phyloP scores from a whole-genome alignment of 2,888 invertebrate genomes.

The Clusia tigrina region DNA sequence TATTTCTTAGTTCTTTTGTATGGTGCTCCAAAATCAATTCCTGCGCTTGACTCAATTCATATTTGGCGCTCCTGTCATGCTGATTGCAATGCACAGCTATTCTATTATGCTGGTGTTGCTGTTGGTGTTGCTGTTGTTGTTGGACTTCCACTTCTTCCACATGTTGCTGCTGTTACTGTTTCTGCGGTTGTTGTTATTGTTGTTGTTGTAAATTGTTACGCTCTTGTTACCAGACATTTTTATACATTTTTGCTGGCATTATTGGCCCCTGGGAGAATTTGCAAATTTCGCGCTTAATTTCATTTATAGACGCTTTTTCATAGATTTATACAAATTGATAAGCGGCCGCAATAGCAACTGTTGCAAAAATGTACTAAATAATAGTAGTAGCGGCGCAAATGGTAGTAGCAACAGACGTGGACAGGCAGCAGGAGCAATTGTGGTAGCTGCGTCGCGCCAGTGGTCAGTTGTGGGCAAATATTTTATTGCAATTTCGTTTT shows the following conservation, averaged over 20 bases:
- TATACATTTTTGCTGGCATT: background rate
- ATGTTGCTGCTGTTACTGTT: background rate
- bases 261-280: background rate
- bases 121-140: background rate
- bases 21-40: background rate
- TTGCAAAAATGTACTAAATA: background rate
- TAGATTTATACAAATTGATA: constrained; percentile 19
- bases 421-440: background rate
- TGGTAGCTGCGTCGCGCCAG: background rate
- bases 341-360: background rate
- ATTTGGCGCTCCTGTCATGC: too few relatives aligned
- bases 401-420: background rate
- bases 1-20: too few relatives aligned
- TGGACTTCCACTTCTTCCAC: background rate
- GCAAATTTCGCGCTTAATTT: constrained; percentile 1
- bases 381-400: background rate
- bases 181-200: background rate
- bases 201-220: background rate
- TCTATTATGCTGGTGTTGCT: too few relatives aligned
- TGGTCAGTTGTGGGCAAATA: constrained; percentile 11
- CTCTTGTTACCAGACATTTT: background rate
- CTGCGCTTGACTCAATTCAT: background rate
- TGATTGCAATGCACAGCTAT: too few relatives aligned
- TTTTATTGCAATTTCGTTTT: constrained; percentile 9
- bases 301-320: background rate